Conservation (phyloP, 1,140 invertebrate species). For the Pissodes strobi region DNA sequence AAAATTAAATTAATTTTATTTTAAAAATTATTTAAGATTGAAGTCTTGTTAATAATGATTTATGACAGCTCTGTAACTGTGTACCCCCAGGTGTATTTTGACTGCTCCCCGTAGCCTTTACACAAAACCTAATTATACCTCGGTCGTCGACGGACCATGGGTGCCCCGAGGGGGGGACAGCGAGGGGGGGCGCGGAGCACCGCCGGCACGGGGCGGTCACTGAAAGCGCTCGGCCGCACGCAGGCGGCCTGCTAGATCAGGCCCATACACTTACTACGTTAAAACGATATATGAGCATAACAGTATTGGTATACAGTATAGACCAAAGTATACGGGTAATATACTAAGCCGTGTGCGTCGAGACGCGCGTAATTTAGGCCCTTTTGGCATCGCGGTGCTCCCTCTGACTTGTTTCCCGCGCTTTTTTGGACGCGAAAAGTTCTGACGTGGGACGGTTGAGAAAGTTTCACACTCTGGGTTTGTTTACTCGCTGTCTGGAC, state of each 20-base stretch:
- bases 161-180: conserved; percentile 1
- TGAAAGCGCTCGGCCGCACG: conserved; percentile 51
- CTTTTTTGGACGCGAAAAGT: not conserved
- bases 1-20: too few relatives aligned
- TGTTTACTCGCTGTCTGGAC: too few relatives aligned
- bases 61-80: too few relatives aligned
- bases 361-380: conserved; percentile 6
- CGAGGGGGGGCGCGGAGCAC: not conserved
- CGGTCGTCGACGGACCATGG: conserved; percentile 21
- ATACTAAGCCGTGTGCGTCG: conserved; percentile 6
- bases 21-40: too few relatives aligned
- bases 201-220: conserved; percentile 50
- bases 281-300: conserved; percentile 35
- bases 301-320: conserved; percentile 33
- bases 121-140: conserved; percentile 34
- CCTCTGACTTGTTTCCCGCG: conserved; percentile 2
- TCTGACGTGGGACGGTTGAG: not conserved
- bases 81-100: conserved; percentile 6
- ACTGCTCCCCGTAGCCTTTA: conserved; percentile 16
- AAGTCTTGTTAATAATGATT: too few relatives aligned
- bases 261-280: conserved; percentile 22
- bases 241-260: conserved; percentile 46
- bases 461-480: too few relatives aligned
- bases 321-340: conserved; percentile 10
- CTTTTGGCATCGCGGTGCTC: conserved; percentile 1